These are phyloP conservation scores for Diceros bicornis DNA, from an alignment of 2,797 vertebrate species.

Conservation along the genomic window DNA sequence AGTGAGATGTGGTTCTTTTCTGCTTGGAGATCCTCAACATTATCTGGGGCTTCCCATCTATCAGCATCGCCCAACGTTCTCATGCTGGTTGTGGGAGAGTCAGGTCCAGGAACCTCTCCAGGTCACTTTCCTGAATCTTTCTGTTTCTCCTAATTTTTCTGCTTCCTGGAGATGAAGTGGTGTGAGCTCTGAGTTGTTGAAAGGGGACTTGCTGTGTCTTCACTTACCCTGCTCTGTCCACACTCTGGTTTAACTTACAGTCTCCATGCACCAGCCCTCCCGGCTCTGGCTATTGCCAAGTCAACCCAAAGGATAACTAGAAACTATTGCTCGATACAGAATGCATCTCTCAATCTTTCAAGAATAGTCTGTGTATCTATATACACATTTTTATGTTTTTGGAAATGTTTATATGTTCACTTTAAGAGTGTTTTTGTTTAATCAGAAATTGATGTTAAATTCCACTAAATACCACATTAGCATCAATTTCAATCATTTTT, in stretches of 20 bases:
- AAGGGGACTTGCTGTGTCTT: not conserved
- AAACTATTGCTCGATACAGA: not conserved
- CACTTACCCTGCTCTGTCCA: rapidly evolving
- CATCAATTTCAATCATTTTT: not conserved
- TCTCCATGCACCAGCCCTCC: rapidly evolving
- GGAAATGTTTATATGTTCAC: not conserved
- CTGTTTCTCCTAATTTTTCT: not conserved
- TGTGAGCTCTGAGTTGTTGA: not conserved
- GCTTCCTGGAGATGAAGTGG: not conserved
- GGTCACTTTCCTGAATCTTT: not conserved
- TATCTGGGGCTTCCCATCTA: not conserved
- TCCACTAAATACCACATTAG: too few species aligned
- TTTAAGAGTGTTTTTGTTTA: not conserved
- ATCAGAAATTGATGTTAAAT: not conserved
- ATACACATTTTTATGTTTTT: not conserved
- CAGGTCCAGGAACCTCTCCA: too few species aligned
- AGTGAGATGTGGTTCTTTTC: rapidly evolving
- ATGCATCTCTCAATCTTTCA: not conserved
- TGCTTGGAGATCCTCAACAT: not conserved
- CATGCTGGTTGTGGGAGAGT: rapidly evolving
- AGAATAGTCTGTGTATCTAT: too few species aligned
- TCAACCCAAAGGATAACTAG: too few species aligned
- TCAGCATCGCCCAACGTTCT: not conserved
- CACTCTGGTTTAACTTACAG: rapidly evolving
- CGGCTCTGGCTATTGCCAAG: too few species aligned